Percentiles rank a stretch among this genome's conserved stretches.
Evolutionary conservation across 2,888 invertebrate species (phyloP).

Genomic region (Eremobia ochroleuca): DNA sequence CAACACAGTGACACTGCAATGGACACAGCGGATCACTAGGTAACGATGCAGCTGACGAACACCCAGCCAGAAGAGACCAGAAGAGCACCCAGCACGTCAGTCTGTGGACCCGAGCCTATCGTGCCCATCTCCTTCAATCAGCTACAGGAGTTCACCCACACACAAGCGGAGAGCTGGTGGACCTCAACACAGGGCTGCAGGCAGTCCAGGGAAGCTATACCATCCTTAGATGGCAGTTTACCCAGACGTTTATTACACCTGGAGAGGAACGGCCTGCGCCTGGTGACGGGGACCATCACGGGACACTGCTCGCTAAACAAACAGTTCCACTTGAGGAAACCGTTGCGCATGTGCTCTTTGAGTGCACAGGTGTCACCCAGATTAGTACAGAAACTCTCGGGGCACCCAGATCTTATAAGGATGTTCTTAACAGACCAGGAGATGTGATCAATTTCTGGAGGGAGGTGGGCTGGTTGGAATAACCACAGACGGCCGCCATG

Average conservation of each 20-base stretch:
- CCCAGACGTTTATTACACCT: too few species aligned
- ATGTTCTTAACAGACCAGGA: too few species aligned
- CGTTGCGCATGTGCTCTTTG: too few species aligned
- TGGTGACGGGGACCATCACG: not conserved
- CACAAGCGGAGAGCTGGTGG: not conserved
- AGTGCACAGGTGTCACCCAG: too few species aligned
- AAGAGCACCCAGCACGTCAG: not conserved
- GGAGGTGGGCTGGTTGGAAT: not conserved
- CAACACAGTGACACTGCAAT: not conserved
- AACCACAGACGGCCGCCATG: not conserved
- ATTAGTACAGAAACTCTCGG: too few species aligned
- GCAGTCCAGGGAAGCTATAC: not conserved
- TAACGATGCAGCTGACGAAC: not conserved
- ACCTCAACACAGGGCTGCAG: not conserved
- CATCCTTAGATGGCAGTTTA: too few species aligned
- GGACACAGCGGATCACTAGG: not conserved
- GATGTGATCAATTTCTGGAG: not conserved
- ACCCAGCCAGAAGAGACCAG: too few species aligned
- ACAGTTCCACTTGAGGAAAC: too few species aligned
- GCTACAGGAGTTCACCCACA: not conserved
- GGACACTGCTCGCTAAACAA: not conserved
- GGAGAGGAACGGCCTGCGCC: not conserved
- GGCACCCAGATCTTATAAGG: too few species aligned
- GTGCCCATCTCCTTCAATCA: not conserved
- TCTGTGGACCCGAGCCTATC: not conserved